phyloP scores from a whole-genome alignment of 2,888 invertebrate species.

The Hypomecis atomaria region DNA sequence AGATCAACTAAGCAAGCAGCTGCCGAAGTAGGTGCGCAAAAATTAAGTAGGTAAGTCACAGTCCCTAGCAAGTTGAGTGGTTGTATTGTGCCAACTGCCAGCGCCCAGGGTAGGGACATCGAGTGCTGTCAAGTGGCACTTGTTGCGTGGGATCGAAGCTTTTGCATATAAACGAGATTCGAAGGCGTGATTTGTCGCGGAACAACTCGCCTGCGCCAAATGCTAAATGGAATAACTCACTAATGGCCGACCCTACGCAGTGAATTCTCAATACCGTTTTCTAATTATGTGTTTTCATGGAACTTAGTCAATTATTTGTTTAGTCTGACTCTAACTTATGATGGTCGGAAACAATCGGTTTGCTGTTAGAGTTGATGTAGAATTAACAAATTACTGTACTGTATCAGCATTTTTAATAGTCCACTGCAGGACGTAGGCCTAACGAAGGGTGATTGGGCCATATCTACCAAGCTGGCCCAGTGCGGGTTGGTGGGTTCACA shows the following conservation, averaged over 20 bases:
- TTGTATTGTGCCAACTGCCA: constrained; percentile 15
- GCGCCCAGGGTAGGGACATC: constrained; percentile 42
- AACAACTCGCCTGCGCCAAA: constrained; percentile 57
- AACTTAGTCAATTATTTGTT: not conserved
- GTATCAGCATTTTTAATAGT: too few species aligned
- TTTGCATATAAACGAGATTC: constrained; percentile 65
- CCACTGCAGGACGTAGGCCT: too few species aligned
- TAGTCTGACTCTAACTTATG: too few species aligned
- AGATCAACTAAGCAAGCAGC: not conserved
- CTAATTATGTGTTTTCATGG: not conserved
- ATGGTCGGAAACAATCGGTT: not conserved
- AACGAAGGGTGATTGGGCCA: too few species aligned
- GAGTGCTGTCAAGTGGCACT: constrained; percentile 63
- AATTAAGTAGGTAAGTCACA: not conserved
- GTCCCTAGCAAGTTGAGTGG: not conserved
- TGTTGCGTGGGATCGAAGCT: constrained; percentile 71
- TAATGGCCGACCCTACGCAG: constrained; percentile 22
- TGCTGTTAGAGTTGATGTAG: not conserved
- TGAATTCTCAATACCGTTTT: constrained; percentile 1
- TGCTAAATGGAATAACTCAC: constrained; percentile 52
- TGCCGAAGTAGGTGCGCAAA: not conserved
- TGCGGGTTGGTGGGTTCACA: too few species aligned
- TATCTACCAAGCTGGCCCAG: too few species aligned
- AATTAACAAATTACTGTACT: not conserved
- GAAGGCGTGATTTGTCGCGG: constrained; percentile 66